Evolutionary conservation across 2,888 invertebrate species (phyloP).

Genomic region (Drosophila anceps): DNA sequence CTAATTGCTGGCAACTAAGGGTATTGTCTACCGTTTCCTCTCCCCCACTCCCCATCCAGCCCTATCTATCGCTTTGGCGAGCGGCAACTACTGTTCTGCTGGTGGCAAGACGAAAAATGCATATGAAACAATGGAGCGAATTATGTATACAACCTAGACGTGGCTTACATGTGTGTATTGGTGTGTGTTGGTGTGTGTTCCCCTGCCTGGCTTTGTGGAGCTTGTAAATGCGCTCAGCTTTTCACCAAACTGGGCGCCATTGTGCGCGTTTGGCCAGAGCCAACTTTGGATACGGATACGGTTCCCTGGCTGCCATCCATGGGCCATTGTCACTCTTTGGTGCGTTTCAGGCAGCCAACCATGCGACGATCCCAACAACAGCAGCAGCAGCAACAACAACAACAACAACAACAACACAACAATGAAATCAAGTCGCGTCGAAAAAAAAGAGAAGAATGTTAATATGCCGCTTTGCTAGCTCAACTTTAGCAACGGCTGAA

Average conservation of each 20-base stretch:
- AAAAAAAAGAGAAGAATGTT: constrained; percentile 42
- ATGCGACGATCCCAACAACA: constrained; percentile 58
- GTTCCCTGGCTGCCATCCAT: constrained; percentile 59
- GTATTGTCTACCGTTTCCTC: constrained; percentile 60
- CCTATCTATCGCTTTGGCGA: neutral
- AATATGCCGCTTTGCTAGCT: constrained; percentile 46
- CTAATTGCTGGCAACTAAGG: constrained; percentile 61
- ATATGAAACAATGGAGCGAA: constrained; percentile 65
- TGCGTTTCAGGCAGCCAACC: constrained; percentile 69
- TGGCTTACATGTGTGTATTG: neutral
- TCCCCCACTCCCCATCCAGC: neutral
- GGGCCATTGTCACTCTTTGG: constrained; percentile 67
- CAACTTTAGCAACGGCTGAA: constrained; percentile 16
- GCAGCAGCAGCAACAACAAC: constrained; percentile 24
- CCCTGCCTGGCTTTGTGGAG: constrained; percentile 25
- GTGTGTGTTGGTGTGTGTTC: constrained; percentile 29
- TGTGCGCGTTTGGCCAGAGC: constrained; percentile 52
- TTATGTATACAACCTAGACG: constrained; percentile 39
- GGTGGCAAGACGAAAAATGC: constrained; percentile 46
- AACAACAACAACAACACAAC: constrained; percentile 31
- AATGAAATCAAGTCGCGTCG: constrained; percentile 42
- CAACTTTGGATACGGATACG: constrained; percentile 63
- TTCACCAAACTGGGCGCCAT: constrained; percentile 67
- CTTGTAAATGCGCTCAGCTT: constrained; percentile 65
- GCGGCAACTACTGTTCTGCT: constrained; percentile 19